phyloP scores from a whole-genome alignment of 2,888 invertebrate genomes.

The Lysandra coridon region DNA sequence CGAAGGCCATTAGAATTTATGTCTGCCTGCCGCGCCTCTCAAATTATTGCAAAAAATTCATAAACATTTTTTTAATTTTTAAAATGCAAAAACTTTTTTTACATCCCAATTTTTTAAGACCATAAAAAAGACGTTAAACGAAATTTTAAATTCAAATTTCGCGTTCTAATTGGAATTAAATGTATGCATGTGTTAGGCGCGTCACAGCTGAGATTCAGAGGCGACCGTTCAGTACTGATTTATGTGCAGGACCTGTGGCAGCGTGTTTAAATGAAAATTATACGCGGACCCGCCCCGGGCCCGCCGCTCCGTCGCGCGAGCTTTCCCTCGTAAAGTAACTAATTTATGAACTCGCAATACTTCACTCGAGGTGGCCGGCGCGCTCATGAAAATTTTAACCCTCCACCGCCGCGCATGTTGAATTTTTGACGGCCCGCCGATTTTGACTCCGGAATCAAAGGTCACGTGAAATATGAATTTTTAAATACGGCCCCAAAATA shows the following conservation, averaged over 20 bases:
- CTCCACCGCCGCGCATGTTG: conserved; percentile 57
- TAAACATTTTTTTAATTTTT: background rate
- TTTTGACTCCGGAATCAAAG: conserved; percentile 31
- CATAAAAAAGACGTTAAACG: background rate
- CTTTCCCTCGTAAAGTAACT: conserved; percentile 73
- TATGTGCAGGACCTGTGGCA: conserved; percentile 71
- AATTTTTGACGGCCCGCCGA: conserved; percentile 54
- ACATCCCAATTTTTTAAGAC: background rate
- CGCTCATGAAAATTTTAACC: conserved; percentile 73
- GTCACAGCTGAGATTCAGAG: conserved; percentile 52
- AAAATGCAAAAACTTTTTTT: background rate
- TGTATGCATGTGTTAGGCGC: conserved; percentile 13
- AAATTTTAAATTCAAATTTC: conserved; percentile 5
- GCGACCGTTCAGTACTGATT: conserved; percentile 63
- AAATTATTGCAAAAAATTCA: background rate
- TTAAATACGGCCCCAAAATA: conserved; percentile 16
- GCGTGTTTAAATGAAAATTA: conserved; percentile 75
- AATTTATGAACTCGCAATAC: conserved; percentile 74
- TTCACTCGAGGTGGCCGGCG: conserved; percentile 62
- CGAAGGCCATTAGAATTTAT: too few species aligned
- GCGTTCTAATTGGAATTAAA: conserved; percentile 13
- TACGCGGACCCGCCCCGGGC: conserved; percentile 62
- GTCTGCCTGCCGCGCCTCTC: background rate
- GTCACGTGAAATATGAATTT: conserved; percentile 29
- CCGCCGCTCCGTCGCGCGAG: conserved; percentile 42